A percentile compares a stretch with the other conserved stretches of the same genome.
Conservation (phyloP, 2,113 vertebrate genomes). For the cattle (Bos taurus) region DNA sequence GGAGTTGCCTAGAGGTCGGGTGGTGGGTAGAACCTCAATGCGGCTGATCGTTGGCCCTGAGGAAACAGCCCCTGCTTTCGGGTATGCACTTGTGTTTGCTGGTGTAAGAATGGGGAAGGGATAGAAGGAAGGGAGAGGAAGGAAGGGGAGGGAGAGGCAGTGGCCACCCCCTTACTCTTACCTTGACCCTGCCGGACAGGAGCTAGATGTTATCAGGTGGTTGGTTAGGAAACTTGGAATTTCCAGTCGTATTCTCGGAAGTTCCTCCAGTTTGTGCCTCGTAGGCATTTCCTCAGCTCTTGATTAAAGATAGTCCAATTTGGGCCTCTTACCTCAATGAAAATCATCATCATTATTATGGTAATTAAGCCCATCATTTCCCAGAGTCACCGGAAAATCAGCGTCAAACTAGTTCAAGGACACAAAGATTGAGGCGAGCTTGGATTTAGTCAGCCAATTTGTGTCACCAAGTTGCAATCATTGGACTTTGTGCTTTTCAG, state of each 20-base stretch:
- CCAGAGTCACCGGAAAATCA: neutral
- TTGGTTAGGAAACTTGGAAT: neutral
- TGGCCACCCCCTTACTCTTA: neutral
- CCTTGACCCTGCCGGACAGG: neutral
- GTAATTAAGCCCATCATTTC: constrained; percentile 12
- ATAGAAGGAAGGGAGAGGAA: neutral
- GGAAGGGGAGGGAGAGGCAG: no score
- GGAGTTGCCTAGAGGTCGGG: neutral
- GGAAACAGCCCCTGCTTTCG: neutral
- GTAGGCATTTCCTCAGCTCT: neutral
- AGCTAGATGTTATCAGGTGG: neutral
- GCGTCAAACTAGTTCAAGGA: neutral
- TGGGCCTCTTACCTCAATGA: neutral
- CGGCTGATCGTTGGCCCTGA: neutral
- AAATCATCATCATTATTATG: constrained; percentile 2
- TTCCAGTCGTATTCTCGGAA: neutral
- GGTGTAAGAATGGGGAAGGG: neutral
- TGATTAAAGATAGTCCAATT: constrained; percentile 17
- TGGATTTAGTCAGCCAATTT: neutral
- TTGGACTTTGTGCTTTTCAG: neutral
- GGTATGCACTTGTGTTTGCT: neutral
- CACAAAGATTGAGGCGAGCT: neutral
- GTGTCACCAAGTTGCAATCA: neutral
- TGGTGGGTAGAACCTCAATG: neutral
- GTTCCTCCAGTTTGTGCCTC: neutral